Evolutionary conservation across 1,140 invertebrate genomes (phyloP).

Genomic region (Solen grandis): DNA sequence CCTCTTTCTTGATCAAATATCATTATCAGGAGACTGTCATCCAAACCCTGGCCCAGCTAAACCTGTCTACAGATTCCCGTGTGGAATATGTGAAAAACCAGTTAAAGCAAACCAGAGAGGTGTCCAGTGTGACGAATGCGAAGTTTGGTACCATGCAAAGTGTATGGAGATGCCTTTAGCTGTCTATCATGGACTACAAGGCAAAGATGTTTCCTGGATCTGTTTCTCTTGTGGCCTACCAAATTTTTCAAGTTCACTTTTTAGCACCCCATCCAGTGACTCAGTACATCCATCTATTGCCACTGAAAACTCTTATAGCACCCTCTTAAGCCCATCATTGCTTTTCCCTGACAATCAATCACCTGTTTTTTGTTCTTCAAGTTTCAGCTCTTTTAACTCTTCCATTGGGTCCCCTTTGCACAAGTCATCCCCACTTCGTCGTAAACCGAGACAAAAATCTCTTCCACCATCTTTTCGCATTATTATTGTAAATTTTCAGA

Average conservation of each 20-base stretch:
- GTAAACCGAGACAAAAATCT: neutral
- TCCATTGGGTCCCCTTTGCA: neutral
- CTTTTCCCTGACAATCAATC: neutral
- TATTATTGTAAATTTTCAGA: neutral
- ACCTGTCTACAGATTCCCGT: neutral
- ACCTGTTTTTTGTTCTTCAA: neutral
- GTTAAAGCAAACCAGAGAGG: slow-evolving; percentile 28
- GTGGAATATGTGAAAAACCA: neutral
- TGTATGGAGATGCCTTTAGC: slow-evolving; percentile 16
- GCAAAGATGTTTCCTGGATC: slow-evolving; percentile 25
- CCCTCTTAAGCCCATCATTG: neutral
- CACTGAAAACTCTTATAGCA: neutral
- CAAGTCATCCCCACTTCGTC: too few species aligned
- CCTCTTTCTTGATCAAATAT: neutral
- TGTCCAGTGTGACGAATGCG: slow-evolving; percentile 30
- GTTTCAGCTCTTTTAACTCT: neutral
- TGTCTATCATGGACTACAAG: slow-evolving; percentile 3
- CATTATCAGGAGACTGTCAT: neutral
- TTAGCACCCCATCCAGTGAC: neutral
- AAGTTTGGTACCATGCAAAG: slow-evolving; percentile 36
- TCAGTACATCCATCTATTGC: neutral
- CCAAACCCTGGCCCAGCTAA: slow-evolving; percentile 11
- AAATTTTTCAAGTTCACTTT: slow-evolving; percentile 41
- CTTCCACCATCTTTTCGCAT: neutral
- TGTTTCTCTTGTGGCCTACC: slow-evolving; percentile 33